Percentiles rank a stretch among this genome's conserved stretches.
phyloP scores from a whole-genome alignment of 2,113 vertebrate genomes.

The Ranitomeya variabilis region DNA sequence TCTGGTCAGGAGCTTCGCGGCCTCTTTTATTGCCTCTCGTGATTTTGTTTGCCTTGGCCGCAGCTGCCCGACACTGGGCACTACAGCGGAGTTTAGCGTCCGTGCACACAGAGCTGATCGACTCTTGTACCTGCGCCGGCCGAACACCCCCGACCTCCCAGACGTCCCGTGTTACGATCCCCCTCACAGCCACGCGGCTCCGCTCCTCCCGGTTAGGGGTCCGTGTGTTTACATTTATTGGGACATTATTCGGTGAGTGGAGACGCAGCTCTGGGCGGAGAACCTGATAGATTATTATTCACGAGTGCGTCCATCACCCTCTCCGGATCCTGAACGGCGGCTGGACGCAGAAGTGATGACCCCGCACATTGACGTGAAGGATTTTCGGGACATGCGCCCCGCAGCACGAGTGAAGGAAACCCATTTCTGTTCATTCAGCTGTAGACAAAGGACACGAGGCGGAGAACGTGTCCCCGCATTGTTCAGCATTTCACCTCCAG shows the following conservation, averaged over 20 bases:
- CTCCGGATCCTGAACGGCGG: not conserved
- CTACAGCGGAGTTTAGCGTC: no score
- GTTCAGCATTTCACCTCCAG: conserved; percentile 2
- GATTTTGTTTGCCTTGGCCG: no score
- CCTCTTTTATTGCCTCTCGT: no score
- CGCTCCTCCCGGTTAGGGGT: not conserved
- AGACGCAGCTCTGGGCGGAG: not conserved
- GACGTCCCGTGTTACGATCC: not conserved
- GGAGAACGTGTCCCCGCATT: not conserved
- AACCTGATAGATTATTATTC: not conserved
- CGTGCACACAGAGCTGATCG: no score
- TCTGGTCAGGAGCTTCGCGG: no score
- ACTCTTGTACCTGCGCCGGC: no score
- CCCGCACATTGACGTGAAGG: not conserved
- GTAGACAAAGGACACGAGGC: not conserved
- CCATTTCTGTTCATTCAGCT: not conserved
- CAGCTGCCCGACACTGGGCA: no score
- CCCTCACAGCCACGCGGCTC: not conserved
- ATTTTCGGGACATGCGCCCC: not conserved
- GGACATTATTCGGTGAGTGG: not conserved
- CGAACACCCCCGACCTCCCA: no score
- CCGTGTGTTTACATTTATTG: not conserved
- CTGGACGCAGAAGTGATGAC: conserved; percentile 2
- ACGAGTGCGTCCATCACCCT: not conserved
- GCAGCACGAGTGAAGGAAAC: not conserved